Conservation (phyloP, 2,113 vertebrate species). For the Motacilla alba region DNA sequence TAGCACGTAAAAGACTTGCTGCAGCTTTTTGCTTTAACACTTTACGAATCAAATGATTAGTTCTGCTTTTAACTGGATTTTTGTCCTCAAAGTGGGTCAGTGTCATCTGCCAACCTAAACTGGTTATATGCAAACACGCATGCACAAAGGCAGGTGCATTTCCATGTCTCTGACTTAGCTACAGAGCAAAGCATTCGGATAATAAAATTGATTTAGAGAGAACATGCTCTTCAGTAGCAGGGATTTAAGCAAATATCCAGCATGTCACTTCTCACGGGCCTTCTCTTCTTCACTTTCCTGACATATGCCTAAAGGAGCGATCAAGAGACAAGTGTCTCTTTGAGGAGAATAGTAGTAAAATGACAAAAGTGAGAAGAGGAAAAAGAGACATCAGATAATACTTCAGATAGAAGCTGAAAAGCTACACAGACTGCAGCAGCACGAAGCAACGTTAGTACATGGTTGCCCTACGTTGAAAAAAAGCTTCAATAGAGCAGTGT, state of each 20-base stretch:
- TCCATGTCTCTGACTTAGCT: background rate
- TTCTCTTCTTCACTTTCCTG: background rate
- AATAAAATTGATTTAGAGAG: background rate
- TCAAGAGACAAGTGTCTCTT: conserved; percentile 18
- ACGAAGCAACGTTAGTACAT: background rate
- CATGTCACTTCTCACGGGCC: background rate
- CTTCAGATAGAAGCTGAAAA: conserved; percentile 29
- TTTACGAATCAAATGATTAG: background rate
- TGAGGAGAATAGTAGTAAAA: conserved; percentile 14
- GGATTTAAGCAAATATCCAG: background rate
- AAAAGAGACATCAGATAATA: background rate
- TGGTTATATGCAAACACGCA: background rate
- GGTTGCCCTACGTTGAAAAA: background rate
- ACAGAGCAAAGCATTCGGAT: background rate
- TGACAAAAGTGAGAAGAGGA: background rate
- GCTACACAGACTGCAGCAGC: background rate
- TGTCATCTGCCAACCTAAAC: background rate
- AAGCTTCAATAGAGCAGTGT: background rate
- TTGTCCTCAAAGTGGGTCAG: background rate
- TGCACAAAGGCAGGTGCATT: background rate
- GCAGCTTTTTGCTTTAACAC: background rate
- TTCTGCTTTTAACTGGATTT: background rate
- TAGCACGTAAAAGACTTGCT: background rate
- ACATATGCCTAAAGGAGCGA: background rate
- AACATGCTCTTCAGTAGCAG: background rate